phyloP scores from a whole-genome alignment of 2,888 invertebrate species.

The Temnothorax unifasciatus region DNA sequence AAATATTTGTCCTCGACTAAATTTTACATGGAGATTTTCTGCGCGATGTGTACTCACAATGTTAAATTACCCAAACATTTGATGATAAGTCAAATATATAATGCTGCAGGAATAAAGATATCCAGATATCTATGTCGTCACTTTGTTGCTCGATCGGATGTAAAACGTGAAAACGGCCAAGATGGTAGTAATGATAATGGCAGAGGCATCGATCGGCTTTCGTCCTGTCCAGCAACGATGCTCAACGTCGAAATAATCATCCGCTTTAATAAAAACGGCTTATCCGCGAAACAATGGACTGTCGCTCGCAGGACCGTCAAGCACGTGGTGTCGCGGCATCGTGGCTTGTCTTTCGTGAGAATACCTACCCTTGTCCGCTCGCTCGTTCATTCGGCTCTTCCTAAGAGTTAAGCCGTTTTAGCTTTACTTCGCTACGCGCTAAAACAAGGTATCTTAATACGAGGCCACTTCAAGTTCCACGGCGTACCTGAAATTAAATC shows the following conservation, averaged over 20 bases:
- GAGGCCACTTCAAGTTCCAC: constrained; percentile 35
- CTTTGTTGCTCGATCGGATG: constrained; percentile 17
- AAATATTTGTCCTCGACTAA: not conserved
- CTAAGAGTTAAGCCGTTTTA: constrained; percentile 67
- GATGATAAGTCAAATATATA: not conserved
- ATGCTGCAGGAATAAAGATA: not conserved
- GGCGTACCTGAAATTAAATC: constrained; percentile 47
- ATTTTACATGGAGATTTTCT: not conserved
- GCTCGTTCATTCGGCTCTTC: constrained; percentile 11
- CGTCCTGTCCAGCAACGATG: constrained; percentile 65
- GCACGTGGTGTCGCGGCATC: constrained; percentile 58
- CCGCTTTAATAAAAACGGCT: constrained; percentile 84
- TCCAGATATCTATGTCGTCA: not conserved
- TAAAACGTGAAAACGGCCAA: constrained; percentile 22
- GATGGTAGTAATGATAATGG: constrained; percentile 41
- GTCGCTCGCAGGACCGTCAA: constrained; percentile 79
- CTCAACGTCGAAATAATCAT: constrained; percentile 81
- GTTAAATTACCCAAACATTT: constrained; percentile 4
- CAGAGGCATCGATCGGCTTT: constrained; percentile 64
- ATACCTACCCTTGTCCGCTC: constrained; percentile 30
- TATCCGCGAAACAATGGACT: constrained; percentile 83
- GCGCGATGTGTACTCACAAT: not conserved
- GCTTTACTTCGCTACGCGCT: constrained; percentile 40
- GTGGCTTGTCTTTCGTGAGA: constrained; percentile 46
- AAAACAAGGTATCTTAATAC: constrained; percentile 53